Base-by-base conservation (phyloP, 2,113 vertebrate species). In the Cranoglanis bouderius region DNA sequence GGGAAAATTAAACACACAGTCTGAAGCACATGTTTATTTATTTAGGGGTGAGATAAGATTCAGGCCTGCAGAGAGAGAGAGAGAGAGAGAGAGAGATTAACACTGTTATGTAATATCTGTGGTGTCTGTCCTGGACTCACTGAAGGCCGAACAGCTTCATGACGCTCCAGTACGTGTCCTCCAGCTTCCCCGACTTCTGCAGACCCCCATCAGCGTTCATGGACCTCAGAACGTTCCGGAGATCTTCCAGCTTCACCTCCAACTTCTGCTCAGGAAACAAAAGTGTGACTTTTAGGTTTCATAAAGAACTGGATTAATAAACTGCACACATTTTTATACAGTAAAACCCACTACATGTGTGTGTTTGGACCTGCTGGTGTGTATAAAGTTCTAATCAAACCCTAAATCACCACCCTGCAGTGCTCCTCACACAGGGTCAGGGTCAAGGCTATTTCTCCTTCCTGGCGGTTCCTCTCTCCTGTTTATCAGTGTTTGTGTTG, bases 161-260 rank as follows among this genome's bases (percentile, higher is more conserved):
- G 87, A 95, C 95, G 0, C 97, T 96, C 98, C 98, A 99, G 94
- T 97, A 99, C 6, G 96, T 95, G 90, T 97, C 96, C 29, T 95
- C 94, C 0, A 99, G 94, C 26, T 96, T 95, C 0, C 94, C 92
- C 0, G 96, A 95, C 8, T 93, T 96, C 6, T 95, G 90, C 0
- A 96, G 90, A 6, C 74, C 90, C 14, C 95, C 92, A 2, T 90
- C 72, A 72, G 95, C 90, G 13, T 93, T 92, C 84, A 96, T 91
- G 2, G 91, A 14, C 75, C 94, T 92, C 86, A 99, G 93, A 74
- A 91, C 89, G 0, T 29, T 70, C 75, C 94, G 92, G 81, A 98
- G 77, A 2, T 90, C 74, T 0, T 89, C 86, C 90, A 98, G 46
- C 75, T 94, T 93, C 90, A 97, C 92, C 0, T n/a, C 14, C 92